Percentiles rank a stretch among this genome's conserved stretches.
Evolutionary conservation across 2,113 vertebrate genomes (phyloP).

Genomic region (Galemys pyrenaicus): DNA sequence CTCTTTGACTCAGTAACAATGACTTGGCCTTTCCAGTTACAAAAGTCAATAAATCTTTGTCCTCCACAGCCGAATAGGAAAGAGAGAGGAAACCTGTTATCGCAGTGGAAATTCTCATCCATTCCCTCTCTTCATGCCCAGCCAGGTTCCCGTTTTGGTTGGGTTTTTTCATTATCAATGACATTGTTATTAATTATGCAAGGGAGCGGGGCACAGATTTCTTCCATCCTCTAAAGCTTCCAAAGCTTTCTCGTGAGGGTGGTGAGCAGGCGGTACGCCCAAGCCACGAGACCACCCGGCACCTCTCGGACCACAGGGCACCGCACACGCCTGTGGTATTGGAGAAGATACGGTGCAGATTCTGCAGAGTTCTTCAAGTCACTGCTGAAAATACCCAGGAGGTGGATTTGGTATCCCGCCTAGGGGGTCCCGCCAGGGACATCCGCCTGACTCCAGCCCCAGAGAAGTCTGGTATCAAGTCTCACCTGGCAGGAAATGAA

Average conservation of each 20-base stretch:
- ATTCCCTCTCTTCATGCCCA: neutral
- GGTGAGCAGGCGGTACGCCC: neutral
- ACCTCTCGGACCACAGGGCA: neutral
- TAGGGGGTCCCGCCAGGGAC: neutral
- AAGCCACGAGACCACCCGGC: neutral
- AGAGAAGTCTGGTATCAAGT: constrained; percentile 4
- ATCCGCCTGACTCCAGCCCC: neutral
- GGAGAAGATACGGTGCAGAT: neutral
- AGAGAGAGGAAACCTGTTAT: neutral
- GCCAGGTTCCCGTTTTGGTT: neutral
- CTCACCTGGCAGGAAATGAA: constrained; percentile 43
- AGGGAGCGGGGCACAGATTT: neutral
- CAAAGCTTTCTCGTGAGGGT: neutral
- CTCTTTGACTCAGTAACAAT: neutral
- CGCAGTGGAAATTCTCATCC: neutral
- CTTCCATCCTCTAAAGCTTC: neutral
- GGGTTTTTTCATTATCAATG: neutral
- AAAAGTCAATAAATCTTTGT: neutral
- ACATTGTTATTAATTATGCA: neutral
- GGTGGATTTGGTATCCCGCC: neutral
- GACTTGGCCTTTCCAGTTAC: constrained; percentile 5
- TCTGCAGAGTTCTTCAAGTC: neutral
- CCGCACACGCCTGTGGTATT: rapidly evolving
- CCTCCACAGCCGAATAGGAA: neutral
- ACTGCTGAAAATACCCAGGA: neutral